These are phyloP conservation scores for Dynastes tityus DNA, from an alignment of 2,888 invertebrate species.

Conservation along the genomic window DNA sequence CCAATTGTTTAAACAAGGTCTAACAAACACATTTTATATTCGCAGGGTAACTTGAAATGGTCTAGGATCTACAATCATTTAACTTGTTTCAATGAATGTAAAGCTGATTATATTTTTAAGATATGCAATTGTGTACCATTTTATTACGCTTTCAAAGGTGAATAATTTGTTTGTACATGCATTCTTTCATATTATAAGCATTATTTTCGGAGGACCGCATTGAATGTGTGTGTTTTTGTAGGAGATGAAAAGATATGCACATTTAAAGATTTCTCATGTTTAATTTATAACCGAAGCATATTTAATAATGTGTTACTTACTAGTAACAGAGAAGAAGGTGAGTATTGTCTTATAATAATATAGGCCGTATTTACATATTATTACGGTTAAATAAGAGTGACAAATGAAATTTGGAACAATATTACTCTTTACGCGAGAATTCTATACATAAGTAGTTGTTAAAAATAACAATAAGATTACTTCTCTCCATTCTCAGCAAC, in stretches of 20 bases:
- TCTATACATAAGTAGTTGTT: no score
- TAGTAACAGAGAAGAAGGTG: slow-evolving; percentile 22
- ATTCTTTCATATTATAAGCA: background rate
- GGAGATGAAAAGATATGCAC: slow-evolving; percentile 25
- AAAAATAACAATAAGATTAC: no score
- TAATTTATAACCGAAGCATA: slow-evolving; percentile 26
- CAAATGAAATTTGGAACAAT: no score
- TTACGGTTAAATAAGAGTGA: no score
- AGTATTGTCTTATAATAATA: no score
- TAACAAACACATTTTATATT: background rate
- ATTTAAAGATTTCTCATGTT: slow-evolving; percentile 35
- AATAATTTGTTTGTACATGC: background rate
- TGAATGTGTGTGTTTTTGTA: slow-evolving; percentile 8
- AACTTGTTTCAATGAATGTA: slow-evolving; percentile 50
- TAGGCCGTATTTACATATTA: no score
- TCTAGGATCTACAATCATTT: slow-evolving; percentile 36
- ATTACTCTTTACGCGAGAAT: no score
- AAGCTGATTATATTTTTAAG: slow-evolving; percentile 41
- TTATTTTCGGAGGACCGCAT: background rate
- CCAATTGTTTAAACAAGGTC: background rate
- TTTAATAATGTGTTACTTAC: slow-evolving; percentile 40
- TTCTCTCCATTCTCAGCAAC: no score
- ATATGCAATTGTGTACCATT: slow-evolving; percentile 45
- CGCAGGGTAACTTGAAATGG: slow-evolving; percentile 43
- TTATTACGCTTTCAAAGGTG: slow-evolving; percentile 41